A percentile compares a stretch with the other conserved stretches of the same genome.
phyloP scores from a whole-genome alignment of 1,140 invertebrate genomes.

The Alviniconcha marisindica region DNA sequence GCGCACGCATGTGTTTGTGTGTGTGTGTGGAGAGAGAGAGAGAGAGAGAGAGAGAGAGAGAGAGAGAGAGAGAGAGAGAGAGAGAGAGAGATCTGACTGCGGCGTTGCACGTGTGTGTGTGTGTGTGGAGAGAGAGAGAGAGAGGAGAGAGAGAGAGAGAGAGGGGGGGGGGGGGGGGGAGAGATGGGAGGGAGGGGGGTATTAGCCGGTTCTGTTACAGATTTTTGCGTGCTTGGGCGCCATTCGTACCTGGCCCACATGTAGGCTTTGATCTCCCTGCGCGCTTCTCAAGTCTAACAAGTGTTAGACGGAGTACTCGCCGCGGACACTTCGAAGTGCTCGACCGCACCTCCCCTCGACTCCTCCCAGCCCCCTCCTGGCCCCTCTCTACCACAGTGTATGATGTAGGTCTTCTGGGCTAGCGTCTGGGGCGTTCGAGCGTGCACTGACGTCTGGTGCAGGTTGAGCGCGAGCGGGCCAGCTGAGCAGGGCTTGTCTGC shows the following conservation, averaged over 20 bases:
- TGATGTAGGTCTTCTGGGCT: constrained; percentile 5
- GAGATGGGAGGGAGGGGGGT: not conserved
- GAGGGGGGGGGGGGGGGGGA: too few relatives aligned
- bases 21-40: too few relatives aligned
- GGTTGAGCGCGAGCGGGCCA: not conserved
- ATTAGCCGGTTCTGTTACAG: not conserved
- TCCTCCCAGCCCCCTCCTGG: not conserved
- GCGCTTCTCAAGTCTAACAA: not conserved
- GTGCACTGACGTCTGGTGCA: constrained; percentile 20
- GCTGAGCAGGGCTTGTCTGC: not conserved
- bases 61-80: too few relatives aligned
- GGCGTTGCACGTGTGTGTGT: too few relatives aligned
- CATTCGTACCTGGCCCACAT: not conserved
- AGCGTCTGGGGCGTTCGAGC: constrained; percentile 3
- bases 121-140: too few relatives aligned
- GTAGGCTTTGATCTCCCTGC: not conserved
- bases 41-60: too few relatives aligned
- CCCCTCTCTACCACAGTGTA: not conserved
- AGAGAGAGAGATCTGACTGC: too few relatives aligned
- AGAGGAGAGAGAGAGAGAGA: not conserved
- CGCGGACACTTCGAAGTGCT: not conserved
- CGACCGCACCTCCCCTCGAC: not conserved
- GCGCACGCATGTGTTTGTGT: too few relatives aligned
- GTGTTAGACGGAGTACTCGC: constrained; percentile 9
- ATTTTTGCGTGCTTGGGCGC: not conserved